phyloP scores from a whole-genome alignment of 1,140 invertebrate species.

The Sitophilus oryzae region DNA sequence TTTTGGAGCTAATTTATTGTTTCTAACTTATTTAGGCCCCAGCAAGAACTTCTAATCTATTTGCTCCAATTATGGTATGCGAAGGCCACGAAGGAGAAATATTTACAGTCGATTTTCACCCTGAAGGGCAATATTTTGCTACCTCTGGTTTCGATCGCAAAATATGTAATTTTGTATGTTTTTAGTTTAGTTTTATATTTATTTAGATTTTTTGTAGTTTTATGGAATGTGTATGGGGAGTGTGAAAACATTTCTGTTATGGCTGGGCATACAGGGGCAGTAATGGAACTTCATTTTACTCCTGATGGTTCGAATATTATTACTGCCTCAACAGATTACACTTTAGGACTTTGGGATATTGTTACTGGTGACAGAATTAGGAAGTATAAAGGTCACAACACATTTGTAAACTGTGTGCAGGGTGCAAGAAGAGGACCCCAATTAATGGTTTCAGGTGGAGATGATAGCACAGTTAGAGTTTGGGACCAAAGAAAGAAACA shows the following conservation, averaged over 20 bases:
- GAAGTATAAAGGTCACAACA: constrained; percentile 82
- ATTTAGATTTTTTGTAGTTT: constrained; percentile 56
- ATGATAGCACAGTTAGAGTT: constrained; percentile 89
- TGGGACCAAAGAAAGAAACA: constrained; percentile 86
- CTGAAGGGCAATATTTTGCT: constrained; percentile 89
- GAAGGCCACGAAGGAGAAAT: constrained; percentile 97
- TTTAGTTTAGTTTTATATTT: not conserved
- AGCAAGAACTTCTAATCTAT: constrained; percentile 79
- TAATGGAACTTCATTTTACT: constrained; percentile 95
- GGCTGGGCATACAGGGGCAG: constrained; percentile 91
- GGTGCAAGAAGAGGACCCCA: constrained; percentile 81
- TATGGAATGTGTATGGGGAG: constrained; percentile 98
- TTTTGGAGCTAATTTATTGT: constrained; percentile 25
- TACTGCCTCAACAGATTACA: constrained; percentile 91
- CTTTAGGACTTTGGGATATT: constrained; percentile 93
- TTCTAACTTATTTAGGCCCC: constrained; percentile 44
- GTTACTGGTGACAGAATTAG: constrained; percentile 79
- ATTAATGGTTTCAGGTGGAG: constrained; percentile 86
- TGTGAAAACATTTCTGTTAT: constrained; percentile 95
- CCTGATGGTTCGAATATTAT: constrained; percentile 87
- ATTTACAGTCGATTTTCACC: constrained; percentile 90
- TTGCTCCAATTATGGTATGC: constrained; percentile 93
- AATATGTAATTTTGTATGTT: constrained; percentile 68
- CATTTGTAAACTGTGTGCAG: constrained; percentile 82
- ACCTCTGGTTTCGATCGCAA: constrained; percentile 95